Evolutionary conservation across 2,113 vertebrate species (phyloP), one percentile per base, ranked within the genome.

Genomic region (Silurus glanis): DNA sequence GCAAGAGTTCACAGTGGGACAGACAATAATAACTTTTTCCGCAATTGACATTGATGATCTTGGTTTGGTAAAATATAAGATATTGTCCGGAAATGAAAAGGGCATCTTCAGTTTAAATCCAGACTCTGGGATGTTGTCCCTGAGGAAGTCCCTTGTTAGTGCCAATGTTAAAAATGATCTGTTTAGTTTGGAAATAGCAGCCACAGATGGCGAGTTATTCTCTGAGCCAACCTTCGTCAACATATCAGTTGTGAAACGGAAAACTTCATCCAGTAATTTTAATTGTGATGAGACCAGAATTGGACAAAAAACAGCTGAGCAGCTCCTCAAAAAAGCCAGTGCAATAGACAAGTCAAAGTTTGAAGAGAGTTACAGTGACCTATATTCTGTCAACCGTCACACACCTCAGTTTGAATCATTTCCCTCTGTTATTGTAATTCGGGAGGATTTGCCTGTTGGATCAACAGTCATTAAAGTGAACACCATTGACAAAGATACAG

Each of bases 21-120:
- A 97, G 87, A 96, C 96, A 47, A 96, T 99, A 87, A 96, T 98
- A 66, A 97, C 96, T 9, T 92, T 99, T 92, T 99, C 98, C 16
- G 98, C 98, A 0, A 96, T 99, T 28, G 98, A 99, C 90, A 95
- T 97, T 76, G 98, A 99, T 85, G 97, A 99, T 83, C 88, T 98
- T 17, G 96, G 95, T 71, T 95, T 97, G 83, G 96, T 99, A 12
- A 96, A 94, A 71, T 98, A 99, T 90, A 95, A 94, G 87, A 97
- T 99, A 81, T 88, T 97, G 47, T 97, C 97, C 79, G 98, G 98
- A 85, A 98, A 99, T 61, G 97, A 99, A 62, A 94, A 96, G 80
- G 97, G 96, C n/a, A 95, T 97, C 91, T 99, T 99, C 90, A 95
- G 95, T 62, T 92, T 99, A 88, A 97, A 97, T 92, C 94, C 96